Conservation (phyloP, 92 coral and sea anemone species). For the Palythoa caribaeorum region DNA sequence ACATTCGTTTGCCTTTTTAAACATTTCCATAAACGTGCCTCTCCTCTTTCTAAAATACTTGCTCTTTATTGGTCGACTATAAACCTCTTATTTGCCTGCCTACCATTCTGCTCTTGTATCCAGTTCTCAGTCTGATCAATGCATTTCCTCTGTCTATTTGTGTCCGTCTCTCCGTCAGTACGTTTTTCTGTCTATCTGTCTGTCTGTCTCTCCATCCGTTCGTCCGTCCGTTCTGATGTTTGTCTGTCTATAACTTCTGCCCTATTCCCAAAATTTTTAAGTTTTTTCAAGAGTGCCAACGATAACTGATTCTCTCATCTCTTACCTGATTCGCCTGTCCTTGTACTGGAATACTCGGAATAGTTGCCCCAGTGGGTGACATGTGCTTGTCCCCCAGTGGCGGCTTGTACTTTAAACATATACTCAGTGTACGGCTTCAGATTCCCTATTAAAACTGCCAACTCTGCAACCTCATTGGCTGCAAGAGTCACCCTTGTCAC, state of each 20-base stretch:
- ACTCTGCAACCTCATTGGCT: constrained; percentile 53
- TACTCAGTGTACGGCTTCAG: constrained; percentile 77
- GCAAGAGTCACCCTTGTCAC: constrained; percentile 39
- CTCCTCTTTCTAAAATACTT: too few relatives aligned
- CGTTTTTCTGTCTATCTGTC: not conserved
- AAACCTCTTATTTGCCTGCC: too few relatives aligned
- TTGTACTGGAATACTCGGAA: constrained; percentile 58
- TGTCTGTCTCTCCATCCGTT: not conserved
- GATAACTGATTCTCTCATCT: not conserved
- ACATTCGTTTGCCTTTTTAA: too few relatives aligned
- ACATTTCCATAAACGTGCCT: too few relatives aligned
- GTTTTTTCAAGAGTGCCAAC: not conserved
- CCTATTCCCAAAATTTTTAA: not conserved
- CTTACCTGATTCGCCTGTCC: constrained; percentile 85
- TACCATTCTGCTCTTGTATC: too few relatives aligned
- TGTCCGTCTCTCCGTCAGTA: too few relatives aligned
- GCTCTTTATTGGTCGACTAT: too few relatives aligned
- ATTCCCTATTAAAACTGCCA: constrained; percentile 45
- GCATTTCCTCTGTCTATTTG: not conserved
- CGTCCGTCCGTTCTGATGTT: not conserved
- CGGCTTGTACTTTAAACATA: constrained; percentile 78
- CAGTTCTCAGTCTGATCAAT: too few relatives aligned
- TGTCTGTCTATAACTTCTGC: not conserved
- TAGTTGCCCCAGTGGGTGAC: constrained; percentile 84
- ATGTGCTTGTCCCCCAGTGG: constrained; percentile 58